A percentile compares a stretch with the other conserved stretches of the same genome.
Evolutionary conservation across 2,797 vertebrate species (phyloP).

Genomic region (Clarias platycephalus): DNA sequence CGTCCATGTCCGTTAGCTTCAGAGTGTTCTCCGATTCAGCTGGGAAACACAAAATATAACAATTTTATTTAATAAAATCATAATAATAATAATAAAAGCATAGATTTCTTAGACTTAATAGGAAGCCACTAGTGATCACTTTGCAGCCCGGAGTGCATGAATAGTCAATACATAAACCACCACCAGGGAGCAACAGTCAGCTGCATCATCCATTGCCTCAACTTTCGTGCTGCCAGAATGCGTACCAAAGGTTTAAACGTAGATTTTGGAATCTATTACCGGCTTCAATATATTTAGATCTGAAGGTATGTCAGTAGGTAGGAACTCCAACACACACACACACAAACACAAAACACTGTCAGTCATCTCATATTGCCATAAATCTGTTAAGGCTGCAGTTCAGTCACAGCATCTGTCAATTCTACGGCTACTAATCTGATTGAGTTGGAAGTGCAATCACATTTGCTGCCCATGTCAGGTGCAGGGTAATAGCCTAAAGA

Average conservation of each 20-base stretch:
- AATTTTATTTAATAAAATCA: neutral
- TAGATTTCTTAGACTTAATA: constrained; percentile 9
- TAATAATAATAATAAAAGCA: constrained; percentile 7
- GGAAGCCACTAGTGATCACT: constrained; percentile 1
- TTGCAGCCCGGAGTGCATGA: constrained; percentile 10
- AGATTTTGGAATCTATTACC: neutral
- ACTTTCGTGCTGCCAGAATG: neutral
- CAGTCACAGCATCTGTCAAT: constrained; percentile 42
- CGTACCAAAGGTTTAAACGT: neutral
- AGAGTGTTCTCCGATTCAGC: constrained; percentile 77
- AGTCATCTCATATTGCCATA: constrained; percentile 34
- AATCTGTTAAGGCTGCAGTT: constrained; percentile 45
- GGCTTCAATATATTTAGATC: neutral
- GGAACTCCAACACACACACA: neutral
- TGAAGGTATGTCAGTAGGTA: neutral
- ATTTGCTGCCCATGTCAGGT: constrained; percentile 53
- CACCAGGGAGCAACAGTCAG: constrained; percentile 51
- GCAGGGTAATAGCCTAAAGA: constrained; percentile 49
- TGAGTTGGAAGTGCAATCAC: constrained; percentile 44
- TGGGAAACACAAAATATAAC: constrained; percentile 50
- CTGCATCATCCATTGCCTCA: constrained; percentile 1
- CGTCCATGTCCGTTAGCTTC: constrained; percentile 75
- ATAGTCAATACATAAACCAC: constrained; percentile 13
- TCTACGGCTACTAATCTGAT: constrained; percentile 52
- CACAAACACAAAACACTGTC: neutral